These are phyloP conservation scores for Netelia fuscicornis DNA, from an alignment of 2,888 invertebrate genomes.

Conservation along the genomic window DNA sequence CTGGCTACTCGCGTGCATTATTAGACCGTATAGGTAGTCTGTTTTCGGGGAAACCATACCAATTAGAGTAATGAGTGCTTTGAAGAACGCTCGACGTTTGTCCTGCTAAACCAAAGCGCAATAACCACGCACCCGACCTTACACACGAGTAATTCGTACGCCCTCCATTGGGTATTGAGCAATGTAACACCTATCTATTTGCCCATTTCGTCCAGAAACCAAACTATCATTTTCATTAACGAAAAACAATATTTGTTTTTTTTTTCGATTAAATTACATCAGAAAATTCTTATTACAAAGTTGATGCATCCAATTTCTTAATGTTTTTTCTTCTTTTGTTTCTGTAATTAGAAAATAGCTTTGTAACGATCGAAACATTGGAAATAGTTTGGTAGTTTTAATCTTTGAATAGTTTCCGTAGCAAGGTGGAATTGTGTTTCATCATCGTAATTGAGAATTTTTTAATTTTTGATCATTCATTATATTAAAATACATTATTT, in stretches of 20 bases:
- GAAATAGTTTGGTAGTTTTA: too few species aligned
- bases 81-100: slow-evolving; percentile 22
- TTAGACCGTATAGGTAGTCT: slow-evolving; percentile 43
- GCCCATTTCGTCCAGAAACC: background rate
- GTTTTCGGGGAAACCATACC: slow-evolving; percentile 37
- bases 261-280: background rate
- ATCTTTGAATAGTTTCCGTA: too few species aligned
- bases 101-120: slow-evolving; percentile 29
- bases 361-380: too few species aligned
- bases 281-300: too few species aligned
- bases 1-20: slow-evolving; percentile 22
- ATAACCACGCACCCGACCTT: slow-evolving; percentile 11
- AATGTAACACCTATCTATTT: background rate
- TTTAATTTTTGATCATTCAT: too few species aligned
- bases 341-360: too few species aligned
- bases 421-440: too few species aligned
- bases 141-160: background rate
- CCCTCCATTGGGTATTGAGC: background rate
- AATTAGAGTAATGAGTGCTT: slow-evolving; percentile 59
- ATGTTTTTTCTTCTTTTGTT: too few species aligned
- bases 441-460: too few species aligned
- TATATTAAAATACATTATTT: too few species aligned
- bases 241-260: background rate
- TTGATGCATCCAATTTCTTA: too few species aligned
- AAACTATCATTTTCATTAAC: background rate